Evolutionary conservation across 2,113 vertebrate species (phyloP), one percentile per base, ranked within the genome.

Genomic region (Oryzias celebensis): DNA sequence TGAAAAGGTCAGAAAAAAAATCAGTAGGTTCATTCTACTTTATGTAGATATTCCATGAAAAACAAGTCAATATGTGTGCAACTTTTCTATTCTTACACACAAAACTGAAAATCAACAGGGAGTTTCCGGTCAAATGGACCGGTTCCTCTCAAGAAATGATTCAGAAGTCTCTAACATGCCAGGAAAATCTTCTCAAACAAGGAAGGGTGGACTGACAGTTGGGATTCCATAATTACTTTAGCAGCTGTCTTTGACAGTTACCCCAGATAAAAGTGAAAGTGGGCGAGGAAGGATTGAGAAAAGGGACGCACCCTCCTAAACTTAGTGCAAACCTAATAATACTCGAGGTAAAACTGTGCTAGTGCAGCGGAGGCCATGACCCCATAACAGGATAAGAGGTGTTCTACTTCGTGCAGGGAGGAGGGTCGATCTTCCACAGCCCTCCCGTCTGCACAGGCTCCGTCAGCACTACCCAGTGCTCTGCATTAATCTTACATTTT

Each of bases 371-470:
- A 89, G 83, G 85, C 74, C 78, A 64, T 41, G 83, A 90, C 88
- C 88, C 52, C 85, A 64, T 91, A 91, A 91, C 82, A 88, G 75
- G 90, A 89, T 91, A 76, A 90, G 70, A 84, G 60, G 58, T 58
- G 62, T 73, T 71, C 36, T 16, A 72, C 68, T 73, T 81, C 51
- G 53, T 80, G 78, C 76, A 20, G 73, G 45, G 45, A 16, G 65
- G 45, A 62, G 72, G 69, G 72, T 65, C 62, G 58, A 78, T 53
- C 18, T 52, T 65, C 62, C 44, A 69, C 75, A 61, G 58, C 46
- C 51, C 53, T 73, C 65, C 62, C 57, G 49, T 62, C 61, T 24
- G 68, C 20, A 58, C 49, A 49, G 48, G 17, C 2, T 2, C 15
- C 28, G 17, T 13, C 26, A 28, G 26, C 5, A 28, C 20, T 20